A percentile compares a stretch with the other conserved stretches of the same genome.
These are phyloP conservation scores for Hydractinia symbiolongicarpus DNA, from an alignment of 30 jellyfish, hydroid and myxozoan species.

Conservation along the genomic window DNA sequence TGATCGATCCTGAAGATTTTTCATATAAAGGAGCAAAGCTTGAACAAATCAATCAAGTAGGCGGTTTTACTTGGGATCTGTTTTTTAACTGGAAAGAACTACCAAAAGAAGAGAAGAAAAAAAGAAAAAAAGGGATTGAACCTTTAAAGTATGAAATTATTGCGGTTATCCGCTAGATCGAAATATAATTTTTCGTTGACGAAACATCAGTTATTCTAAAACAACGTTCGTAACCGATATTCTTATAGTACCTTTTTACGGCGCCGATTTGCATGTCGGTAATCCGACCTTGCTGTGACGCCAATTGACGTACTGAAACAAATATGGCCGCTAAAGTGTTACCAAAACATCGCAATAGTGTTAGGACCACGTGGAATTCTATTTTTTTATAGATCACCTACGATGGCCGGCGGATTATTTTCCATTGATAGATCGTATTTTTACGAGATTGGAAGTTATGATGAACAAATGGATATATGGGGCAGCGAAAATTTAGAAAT, in stretches of 20 bases:
- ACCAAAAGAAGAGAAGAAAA: slow-evolving; percentile 42
- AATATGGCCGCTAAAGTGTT: too few relatives aligned
- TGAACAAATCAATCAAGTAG: slow-evolving; percentile 71
- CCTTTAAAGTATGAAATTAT: slow-evolving; percentile 52
- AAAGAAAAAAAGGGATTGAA: slow-evolving; percentile 49
- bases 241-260: too few relatives aligned
- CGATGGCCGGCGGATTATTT: slow-evolving; percentile 44
- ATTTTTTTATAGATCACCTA: slow-evolving; percentile 19
- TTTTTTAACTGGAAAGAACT: slow-evolving; percentile 84
- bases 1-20: slow-evolving; percentile 42
- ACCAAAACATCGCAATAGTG: too few relatives aligned
- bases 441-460: slow-evolving; percentile 32
- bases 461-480: slow-evolving; percentile 39
- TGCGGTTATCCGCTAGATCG: too few relatives aligned
- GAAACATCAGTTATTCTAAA: too few relatives aligned
- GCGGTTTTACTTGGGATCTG: slow-evolving; percentile 89
- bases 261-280: too few relatives aligned
- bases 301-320: too few relatives aligned
- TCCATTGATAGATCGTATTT: slow-evolving; percentile 16
- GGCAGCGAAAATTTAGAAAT: slow-evolving; percentile 45
- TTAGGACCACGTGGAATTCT: too few relatives aligned
- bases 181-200: too few relatives aligned
- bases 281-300: too few relatives aligned
- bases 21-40: slow-evolving; percentile 67
- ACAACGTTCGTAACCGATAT: too few relatives aligned